These are phyloP conservation scores for Oryzias dopingdopingensis DNA, from an alignment of 2,797 vertebrate species.

Conservation along the genomic window DNA sequence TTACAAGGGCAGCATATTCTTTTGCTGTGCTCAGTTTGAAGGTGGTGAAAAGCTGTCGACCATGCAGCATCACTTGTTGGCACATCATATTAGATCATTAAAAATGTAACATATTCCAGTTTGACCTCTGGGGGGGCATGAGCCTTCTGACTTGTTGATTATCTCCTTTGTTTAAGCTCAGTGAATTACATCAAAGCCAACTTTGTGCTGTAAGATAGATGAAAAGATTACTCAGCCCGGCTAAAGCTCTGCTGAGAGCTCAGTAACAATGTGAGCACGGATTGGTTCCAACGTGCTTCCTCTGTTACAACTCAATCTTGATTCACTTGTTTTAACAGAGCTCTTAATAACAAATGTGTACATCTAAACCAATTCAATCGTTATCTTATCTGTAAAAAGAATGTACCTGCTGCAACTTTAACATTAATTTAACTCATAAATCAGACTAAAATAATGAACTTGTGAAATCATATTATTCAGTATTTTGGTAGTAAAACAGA, in stretches of 20 bases:
- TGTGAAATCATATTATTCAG: no score
- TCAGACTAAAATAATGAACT: no score
- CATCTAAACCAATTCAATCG: no score
- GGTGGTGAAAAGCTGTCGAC: slow-evolving; percentile 4
- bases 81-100: slow-evolving; percentile 20
- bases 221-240: slow-evolving; percentile 21
- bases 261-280: slow-evolving; percentile 19
- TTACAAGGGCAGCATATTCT: not conserved
- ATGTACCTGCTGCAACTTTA: no score
- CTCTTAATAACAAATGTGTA: no score
- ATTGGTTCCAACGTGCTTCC: slow-evolving; percentile 10
- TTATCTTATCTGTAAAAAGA: no score
- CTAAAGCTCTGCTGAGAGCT: slow-evolving; percentile 13
- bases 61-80: slow-evolving; percentile 2
- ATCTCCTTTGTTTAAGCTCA: slow-evolving; percentile 7
- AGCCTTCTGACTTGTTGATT: slow-evolving; percentile 24
- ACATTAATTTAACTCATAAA: no score
- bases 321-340: not conserved
- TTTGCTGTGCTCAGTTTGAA: slow-evolving; percentile 3
- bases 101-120: slow-evolving; percentile 18
- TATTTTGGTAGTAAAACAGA: no score
- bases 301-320: not conserved
- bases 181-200: slow-evolving; percentile 11
- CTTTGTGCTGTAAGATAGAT: slow-evolving; percentile 12
- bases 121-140: slow-evolving; percentile 4